These are phyloP conservation scores for Palythoa grandis DNA, from an alignment of 92 coral and sea anemone genomes.

Conservation along the genomic window DNA sequence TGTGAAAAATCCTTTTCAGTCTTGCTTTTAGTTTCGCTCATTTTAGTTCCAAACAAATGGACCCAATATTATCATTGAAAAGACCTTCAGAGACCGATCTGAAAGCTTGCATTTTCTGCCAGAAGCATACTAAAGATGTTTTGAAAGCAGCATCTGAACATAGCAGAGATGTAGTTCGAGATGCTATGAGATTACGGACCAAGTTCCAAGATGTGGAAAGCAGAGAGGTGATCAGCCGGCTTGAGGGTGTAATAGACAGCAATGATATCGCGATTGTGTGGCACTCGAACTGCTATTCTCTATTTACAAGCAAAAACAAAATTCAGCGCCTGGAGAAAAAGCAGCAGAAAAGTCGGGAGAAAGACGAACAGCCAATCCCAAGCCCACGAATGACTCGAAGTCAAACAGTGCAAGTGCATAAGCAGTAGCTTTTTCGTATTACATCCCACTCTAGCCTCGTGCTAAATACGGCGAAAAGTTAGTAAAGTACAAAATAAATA, in stretches of 20 bases:
- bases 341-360: background rate
- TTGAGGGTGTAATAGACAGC: background rate
- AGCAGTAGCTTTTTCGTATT: background rate
- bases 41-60: too few species aligned
- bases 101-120: conserved; percentile 2
- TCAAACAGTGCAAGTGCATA: conserved; percentile 3
- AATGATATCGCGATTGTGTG: conserved; percentile 1
- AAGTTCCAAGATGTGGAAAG: background rate
- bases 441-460: conserved; percentile 9
- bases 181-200: background rate
- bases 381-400: conserved; percentile 1
- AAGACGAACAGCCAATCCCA: background rate
- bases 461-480: conserved; percentile 4
- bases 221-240: background rate
- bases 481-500: background rate
- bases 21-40: too few species aligned
- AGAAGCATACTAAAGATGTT: background rate
- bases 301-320: conserved; percentile 4
- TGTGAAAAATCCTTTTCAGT: too few species aligned
- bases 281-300: background rate
- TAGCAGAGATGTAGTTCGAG: conserved; percentile 2
- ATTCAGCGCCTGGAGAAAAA: background rate
- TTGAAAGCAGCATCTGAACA: conserved; percentile 1
- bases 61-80: too few species aligned
- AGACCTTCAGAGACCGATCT: background rate